phyloP scores from a whole-genome alignment of 2,113 vertebrate genomes.

The Collichthys lucidus region DNA sequence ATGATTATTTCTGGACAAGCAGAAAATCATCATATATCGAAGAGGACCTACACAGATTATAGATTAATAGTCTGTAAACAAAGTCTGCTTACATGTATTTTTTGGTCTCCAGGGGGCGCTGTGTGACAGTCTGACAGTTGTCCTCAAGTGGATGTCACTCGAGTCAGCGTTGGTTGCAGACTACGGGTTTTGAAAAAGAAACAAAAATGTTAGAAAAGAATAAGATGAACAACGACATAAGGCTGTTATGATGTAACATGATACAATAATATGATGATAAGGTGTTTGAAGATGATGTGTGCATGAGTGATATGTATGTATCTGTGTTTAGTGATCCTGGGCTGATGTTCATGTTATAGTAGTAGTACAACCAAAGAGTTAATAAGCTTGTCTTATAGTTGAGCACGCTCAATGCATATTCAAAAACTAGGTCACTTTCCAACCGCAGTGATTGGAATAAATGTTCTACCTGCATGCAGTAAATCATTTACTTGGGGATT shows the following conservation, averaged over 20 bases:
- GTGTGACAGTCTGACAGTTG: not conserved
- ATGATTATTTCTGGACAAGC: not conserved
- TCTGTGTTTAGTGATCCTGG: too few relatives aligned
- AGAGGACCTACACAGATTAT: not conserved
- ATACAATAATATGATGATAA: too few relatives aligned
- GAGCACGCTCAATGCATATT: not conserved
- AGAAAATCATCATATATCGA: not conserved
- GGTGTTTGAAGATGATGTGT: too few relatives aligned
- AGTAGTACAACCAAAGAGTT: not conserved
- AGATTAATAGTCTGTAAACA: not conserved
- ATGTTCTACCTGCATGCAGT: not conserved
- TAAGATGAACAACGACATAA: too few relatives aligned
- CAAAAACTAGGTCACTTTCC: not conserved
- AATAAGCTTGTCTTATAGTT: not conserved
- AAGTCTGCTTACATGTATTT: not conserved
- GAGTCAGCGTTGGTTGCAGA: not conserved
- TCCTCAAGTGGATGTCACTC: not conserved
- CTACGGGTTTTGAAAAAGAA: not conserved
- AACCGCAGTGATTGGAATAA: not conserved
- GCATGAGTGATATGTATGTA: too few relatives aligned
- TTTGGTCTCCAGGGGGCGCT: not conserved
- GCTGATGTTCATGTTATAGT: too few relatives aligned
- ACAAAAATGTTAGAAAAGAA: not conserved
- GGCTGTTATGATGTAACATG: too few relatives aligned
- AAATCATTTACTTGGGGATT: not conserved